Conservation (phyloP, 2,113 vertebrate species). For the Chamaetylas fuelleborni region DNA sequence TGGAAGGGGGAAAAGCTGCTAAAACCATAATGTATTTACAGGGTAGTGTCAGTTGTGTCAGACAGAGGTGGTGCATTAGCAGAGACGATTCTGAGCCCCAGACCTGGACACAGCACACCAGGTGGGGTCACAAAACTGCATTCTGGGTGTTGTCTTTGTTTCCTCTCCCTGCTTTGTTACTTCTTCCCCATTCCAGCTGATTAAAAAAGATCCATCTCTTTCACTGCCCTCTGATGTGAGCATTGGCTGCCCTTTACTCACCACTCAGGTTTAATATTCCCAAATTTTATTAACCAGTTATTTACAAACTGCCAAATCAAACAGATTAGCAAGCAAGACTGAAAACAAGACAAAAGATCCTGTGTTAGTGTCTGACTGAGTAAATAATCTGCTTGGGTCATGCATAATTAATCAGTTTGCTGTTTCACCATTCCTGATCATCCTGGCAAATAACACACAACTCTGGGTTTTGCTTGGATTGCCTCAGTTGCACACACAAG, state of each 20-base stretch:
- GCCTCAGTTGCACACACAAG: not conserved
- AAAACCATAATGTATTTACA: constrained; percentile 23
- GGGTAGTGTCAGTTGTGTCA: constrained; percentile 31
- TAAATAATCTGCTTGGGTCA: constrained; percentile 61
- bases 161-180: not conserved
- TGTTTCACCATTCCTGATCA: constrained; percentile 7
- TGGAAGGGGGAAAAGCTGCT: constrained; percentile 24
- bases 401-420: constrained; percentile 65
- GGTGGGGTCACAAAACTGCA: not conserved
- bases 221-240: not conserved
- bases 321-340: constrained; percentile 42
- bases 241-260: constrained; percentile 26
- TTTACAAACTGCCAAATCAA: constrained; percentile 58
- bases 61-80: constrained; percentile 31
- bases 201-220: not conserved
- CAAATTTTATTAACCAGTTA: constrained; percentile 60
- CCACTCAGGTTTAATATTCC: constrained; percentile 42
- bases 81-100: not conserved
- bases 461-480: not conserved
- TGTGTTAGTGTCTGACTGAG: constrained; percentile 29
- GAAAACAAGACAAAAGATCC: constrained; percentile 47
- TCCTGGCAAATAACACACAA: not conserved
- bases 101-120: not conserved
- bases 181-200: not conserved
- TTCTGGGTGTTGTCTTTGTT: not conserved